phyloP scores from a whole-genome alignment of 2,113 vertebrate genomes.

The Nycticryphes semicollaris region DNA sequence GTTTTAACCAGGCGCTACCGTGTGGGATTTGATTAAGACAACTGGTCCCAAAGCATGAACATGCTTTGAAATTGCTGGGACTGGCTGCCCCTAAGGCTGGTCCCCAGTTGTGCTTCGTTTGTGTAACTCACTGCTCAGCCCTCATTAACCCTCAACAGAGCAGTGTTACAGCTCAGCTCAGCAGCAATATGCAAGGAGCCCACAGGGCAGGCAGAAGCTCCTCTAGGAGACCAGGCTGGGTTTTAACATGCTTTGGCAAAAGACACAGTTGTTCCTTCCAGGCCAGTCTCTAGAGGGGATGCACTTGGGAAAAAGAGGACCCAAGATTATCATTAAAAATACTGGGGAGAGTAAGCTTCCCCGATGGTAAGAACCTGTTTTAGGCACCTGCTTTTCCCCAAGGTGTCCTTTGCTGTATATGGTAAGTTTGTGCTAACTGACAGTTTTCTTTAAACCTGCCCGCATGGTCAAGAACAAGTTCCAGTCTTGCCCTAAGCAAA shows the following conservation, averaged over 20 bases:
- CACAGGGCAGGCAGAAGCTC: background rate
- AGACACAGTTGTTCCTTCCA: background rate
- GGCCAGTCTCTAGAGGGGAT: too few relatives aligned
- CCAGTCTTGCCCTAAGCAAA: background rate
- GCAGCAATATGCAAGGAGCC: accelerated
- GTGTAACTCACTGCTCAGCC: background rate
- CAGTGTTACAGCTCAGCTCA: accelerated
- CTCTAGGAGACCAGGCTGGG: background rate
- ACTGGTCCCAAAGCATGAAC: background rate
- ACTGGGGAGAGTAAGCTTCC: background rate
- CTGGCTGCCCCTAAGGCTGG: background rate
- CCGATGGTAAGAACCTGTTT: background rate
- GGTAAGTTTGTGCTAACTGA: accelerated
- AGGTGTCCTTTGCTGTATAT: background rate
- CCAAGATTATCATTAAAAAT: background rate
- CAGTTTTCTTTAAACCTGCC: background rate
- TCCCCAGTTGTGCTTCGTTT: accelerated
- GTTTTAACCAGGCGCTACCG: accelerated
- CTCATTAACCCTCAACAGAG: too few relatives aligned
- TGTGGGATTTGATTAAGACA: background rate
- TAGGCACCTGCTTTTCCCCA: background rate
- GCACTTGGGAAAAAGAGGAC: background rate
- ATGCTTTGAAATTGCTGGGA: background rate
- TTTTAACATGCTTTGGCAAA: background rate
- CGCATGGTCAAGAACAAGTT: background rate